phyloP scores from a whole-genome alignment of 2,888 invertebrate species.

The Gnatocerus cornutus region DNA sequence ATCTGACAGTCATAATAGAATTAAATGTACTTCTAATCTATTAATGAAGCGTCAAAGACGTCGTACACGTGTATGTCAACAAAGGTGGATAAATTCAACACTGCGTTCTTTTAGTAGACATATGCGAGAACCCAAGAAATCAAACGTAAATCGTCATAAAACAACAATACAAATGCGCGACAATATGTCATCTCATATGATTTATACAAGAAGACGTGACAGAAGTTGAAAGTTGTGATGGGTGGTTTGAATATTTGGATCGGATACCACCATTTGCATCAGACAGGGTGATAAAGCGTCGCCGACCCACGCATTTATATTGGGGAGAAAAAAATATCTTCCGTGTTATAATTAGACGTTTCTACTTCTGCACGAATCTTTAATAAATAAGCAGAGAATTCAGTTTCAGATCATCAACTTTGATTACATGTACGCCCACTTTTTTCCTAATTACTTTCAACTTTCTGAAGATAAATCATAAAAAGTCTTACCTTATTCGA shows the following conservation, averaged over 20 bases:
- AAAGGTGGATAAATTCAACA: background rate
- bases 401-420: background rate
- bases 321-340: no score
- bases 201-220: background rate
- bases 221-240: background rate
- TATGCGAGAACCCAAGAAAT: background rate
- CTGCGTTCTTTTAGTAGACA: background rate
- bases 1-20: background rate
- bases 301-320: background rate
- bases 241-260: conserved; percentile 4
- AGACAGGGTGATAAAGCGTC: background rate
- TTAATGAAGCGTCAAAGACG: background rate
- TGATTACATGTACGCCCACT: background rate
- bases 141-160: background rate
- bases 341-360: no score
- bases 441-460: no score
- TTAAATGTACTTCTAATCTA: background rate
- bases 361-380: no score
- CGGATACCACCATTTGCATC: background rate
- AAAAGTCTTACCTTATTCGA: conserved; percentile 28
- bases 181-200: background rate
- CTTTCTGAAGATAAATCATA: background rate
- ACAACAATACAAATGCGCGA: background rate
- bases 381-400: no score
- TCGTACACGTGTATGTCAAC: background rate